Evolutionary conservation across 2,888 invertebrate genomes (phyloP).

Genomic region (Macrosiphum euphorbiae): DNA sequence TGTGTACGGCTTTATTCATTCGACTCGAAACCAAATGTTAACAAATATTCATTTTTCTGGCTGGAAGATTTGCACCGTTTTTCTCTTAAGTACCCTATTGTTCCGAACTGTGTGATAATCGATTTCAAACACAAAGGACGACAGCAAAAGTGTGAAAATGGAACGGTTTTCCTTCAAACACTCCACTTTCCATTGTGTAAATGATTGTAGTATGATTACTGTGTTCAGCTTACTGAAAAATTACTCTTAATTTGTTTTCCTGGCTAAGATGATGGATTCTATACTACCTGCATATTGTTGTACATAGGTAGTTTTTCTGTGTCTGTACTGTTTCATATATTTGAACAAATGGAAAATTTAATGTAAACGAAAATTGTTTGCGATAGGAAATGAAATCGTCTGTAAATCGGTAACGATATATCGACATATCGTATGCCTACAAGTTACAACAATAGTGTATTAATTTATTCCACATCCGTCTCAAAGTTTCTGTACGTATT

Average conservation of each 20-base stretch:
- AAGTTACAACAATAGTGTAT: neutral
- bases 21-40: conserved; percentile 29
- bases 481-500: neutral
- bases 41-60: conserved; percentile 57
- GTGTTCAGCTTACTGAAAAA: conserved; percentile 64
- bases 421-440: neutral
- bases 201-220: conserved; percentile 53
- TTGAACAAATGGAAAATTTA: conserved; percentile 29
- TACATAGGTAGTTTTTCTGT: neutral
- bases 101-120: conserved; percentile 57
- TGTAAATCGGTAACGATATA: neutral
- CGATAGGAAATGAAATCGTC: conserved; percentile 8
- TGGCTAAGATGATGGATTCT: conserved; percentile 22
- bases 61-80: conserved; percentile 47
- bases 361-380: conserved; percentile 11
- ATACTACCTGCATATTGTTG: conserved; percentile 8
- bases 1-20: conserved; percentile 13
- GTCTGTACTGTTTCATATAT: neutral
- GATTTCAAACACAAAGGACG: conserved; percentile 62
- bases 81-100: conserved; percentile 51
- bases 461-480: neutral
- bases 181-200: conserved; percentile 64
- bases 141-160: conserved; percentile 65
- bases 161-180: conserved; percentile 58
- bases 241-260: conserved; percentile 61